Evolutionary conservation across 2,888 invertebrate species (phyloP).

Genomic region (Lithosia quadra): DNA sequence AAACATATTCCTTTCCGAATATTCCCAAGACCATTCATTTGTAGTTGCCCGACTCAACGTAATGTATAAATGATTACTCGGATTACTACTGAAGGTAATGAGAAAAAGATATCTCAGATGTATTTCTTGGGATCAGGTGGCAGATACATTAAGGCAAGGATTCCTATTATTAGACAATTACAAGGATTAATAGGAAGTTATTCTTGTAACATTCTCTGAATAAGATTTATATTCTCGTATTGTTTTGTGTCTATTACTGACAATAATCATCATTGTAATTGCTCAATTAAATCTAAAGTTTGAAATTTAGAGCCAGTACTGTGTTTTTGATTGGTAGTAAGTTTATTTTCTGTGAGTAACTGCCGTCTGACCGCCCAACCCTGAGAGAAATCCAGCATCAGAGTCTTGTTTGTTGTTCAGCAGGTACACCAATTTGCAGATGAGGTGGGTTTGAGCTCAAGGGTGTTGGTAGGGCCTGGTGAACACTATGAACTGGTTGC

Average conservation of each 20-base stretch:
- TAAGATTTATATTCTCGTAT: conserved; percentile 10
- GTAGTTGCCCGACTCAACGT: conserved; percentile 54
- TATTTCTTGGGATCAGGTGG: conserved; percentile 46
- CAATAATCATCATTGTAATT: too few species aligned
- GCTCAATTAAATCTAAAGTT: too few species aligned
- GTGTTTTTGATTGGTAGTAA: too few species aligned
- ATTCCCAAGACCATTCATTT: conserved; percentile 60
- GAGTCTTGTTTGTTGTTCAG: too few species aligned
- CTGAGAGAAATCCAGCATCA: too few species aligned
- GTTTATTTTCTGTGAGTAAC: too few species aligned
- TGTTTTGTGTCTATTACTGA: neutral
- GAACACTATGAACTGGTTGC: too few species aligned
- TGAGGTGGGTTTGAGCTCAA: too few species aligned
- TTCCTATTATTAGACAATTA: conserved; percentile 45
- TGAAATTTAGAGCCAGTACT: too few species aligned
- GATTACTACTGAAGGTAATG: conserved; percentile 62
- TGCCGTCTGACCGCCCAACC: too few species aligned
- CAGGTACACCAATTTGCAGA: too few species aligned
- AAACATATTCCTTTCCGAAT: conserved; percentile 18
- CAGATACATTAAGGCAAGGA: conserved; percentile 31
- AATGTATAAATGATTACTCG: conserved; percentile 71
- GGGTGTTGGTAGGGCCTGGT: too few species aligned
- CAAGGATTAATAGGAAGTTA: conserved; percentile 24
- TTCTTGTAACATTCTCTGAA: conserved; percentile 15
- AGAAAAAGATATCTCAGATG: conserved; percentile 62